Conservation (phyloP, 37 sponge, comb jelly and placozoan genomes). For the Bolinopsis microptera region DNA sequence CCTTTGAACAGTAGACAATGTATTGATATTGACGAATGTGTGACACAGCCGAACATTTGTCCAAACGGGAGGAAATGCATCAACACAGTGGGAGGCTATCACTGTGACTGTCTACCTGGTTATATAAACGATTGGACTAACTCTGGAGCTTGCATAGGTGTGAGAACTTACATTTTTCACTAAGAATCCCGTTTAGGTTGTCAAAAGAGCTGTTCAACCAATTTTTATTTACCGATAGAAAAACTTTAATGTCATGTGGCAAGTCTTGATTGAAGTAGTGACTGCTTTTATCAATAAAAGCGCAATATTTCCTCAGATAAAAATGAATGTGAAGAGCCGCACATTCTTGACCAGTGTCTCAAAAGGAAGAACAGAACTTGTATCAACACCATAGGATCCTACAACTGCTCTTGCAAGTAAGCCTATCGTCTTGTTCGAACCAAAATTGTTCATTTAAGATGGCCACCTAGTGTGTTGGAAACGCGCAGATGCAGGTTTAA, state of each 20-base stretch:
- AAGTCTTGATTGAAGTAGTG: too few relatives aligned
- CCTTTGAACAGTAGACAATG: neutral
- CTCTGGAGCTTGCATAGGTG: conserved; percentile 17
- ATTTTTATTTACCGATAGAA: too few relatives aligned
- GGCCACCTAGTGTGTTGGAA: too few relatives aligned
- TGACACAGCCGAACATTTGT: neutral
- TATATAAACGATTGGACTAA: conserved; percentile 38
- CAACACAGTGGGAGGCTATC: neutral
- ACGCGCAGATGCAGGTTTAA: too few relatives aligned
- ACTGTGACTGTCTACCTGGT: conserved; percentile 29
- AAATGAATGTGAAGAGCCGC: conserved; percentile 2
- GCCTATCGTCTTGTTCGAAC: too few relatives aligned
- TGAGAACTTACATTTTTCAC: too few relatives aligned
- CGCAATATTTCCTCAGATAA: too few relatives aligned
- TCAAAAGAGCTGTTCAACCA: too few relatives aligned
- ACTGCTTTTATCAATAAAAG: too few relatives aligned
- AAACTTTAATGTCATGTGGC: too few relatives aligned
- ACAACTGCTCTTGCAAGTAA: conserved; percentile 62
- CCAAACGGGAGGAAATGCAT: neutral
- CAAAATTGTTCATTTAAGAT: too few relatives aligned
- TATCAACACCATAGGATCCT: neutral
- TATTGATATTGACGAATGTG: conserved; percentile 11
- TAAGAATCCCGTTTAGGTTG: too few relatives aligned
- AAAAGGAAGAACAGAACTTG: neutral
- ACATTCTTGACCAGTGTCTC: neutral